Base-by-base conservation (phyloP, 2,797 vertebrate species). In the Acanthis flammea region DNA sequence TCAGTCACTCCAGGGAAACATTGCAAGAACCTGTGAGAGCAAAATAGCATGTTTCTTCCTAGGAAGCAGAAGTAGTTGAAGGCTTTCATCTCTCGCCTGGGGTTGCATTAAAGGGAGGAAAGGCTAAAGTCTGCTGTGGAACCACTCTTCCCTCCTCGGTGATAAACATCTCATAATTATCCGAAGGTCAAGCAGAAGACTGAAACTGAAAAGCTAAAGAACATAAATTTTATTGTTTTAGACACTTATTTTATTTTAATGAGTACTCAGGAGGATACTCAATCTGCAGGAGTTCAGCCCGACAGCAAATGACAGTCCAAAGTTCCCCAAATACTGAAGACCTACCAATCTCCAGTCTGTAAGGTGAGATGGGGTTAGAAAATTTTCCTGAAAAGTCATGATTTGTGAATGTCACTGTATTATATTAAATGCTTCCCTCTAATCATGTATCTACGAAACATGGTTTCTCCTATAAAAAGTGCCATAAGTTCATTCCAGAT, bases 241-340 rank as follows among this genome's bases (percentile, higher is more conserved):
- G 79, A 33, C 51, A 45, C 51, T 75, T 94, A 19, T 6, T 86
- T 78, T 85, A 31, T 86, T 94, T 95, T 92, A 96, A 95, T 82
- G 61, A 96, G 61, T 67, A 80, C 93, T 48, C 90, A 22, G 31
- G 91, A 90, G 88, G 33, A 80, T 88, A 61, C 9, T 95, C 13
- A 81, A 28, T 71, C 61, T 88, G 22, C 44, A 74, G 44, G 55
- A 54, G 21, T 75, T 66, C 33, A 87, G 54, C 37, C 25, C 28
- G 80, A 45, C 19, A 58, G 22, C 6, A 0, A 48, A 17, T 82
- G 45, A 55, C 80, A n/a, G 50, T 62, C 74, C 33, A 6, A 65
- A 83, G 60, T 74, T 6, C 31, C 31, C 25, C 30, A 89, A 67
- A 62, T 58, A 68, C 0, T 70, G 39, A 68, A 72, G 14, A 27